Conservation (phyloP, 2,797 vertebrate species). For the Fratercula arctica region DNA sequence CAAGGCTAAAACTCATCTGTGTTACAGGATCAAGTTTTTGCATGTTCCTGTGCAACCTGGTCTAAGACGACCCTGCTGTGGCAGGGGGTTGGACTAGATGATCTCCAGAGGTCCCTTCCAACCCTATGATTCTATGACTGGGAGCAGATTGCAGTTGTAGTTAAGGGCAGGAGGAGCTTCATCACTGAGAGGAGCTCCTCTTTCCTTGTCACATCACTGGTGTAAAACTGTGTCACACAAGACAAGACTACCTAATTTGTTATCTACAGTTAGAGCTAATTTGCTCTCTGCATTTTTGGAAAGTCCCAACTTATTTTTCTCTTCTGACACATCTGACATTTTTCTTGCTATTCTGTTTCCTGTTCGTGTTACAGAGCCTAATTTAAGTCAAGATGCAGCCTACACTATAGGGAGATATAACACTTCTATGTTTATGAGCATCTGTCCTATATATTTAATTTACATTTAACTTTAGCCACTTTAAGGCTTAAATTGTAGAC, state of each 20-base stretch:
- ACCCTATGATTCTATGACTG: too few species aligned
- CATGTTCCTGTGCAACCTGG: too few species aligned
- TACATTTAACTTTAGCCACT: background rate
- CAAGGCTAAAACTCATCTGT: accelerated
- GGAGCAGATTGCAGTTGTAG: background rate
- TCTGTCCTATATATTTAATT: background rate
- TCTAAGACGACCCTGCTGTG: too few species aligned
- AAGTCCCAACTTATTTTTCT: background rate
- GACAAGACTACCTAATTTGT: background rate
- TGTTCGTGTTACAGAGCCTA: background rate
- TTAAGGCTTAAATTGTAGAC: background rate
- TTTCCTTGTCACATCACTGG: background rate
- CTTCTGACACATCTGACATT: background rate
- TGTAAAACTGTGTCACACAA: background rate
- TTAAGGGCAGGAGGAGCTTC: background rate
- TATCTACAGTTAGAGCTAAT: background rate
- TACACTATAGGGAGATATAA: background rate
- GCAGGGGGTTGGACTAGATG: too few species aligned
- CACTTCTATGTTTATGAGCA: background rate
- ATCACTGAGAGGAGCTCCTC: background rate
- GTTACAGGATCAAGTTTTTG: background rate
- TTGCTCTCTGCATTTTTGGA: background rate
- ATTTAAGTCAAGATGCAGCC: constrained; percentile 15
- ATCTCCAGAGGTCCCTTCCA: too few species aligned
- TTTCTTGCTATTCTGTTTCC: background rate